Evolutionary conservation across 1,140 invertebrate genomes (phyloP), one percentile per base, ranked within the genome.

Genomic region (Dendroctonus valens): DNA sequence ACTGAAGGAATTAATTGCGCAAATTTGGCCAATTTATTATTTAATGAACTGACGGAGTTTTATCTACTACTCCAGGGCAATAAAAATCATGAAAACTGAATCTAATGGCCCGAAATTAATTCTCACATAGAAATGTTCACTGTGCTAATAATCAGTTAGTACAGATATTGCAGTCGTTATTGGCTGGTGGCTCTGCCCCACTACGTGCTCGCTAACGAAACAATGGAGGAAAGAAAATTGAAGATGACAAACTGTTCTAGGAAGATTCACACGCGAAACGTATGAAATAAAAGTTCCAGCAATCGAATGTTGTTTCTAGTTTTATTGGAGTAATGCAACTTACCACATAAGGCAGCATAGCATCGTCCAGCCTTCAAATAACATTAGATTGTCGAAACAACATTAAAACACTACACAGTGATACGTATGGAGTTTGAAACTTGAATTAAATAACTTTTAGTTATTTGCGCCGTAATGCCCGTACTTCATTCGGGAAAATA

Each of bases 361-460:
- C 26, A 26, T 26, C 3, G 26, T 26, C 26, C 26, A 26, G 26
- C 26, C 26, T 26, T 26, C 26, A 3, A 26, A 26, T 26, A 26
- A 26, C 26, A 26, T 26, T 26, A 26, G 1, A 26, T 2, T 26
- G 26, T 26, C 26, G 26, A 26, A 26, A 26, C 26, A 26, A 26
- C 26, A 26, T 26, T 26, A 26, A 26, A 26, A 26, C 26, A 26
- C 3, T 26, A 26, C 26, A 26, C 26, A 26, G 26, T 26, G 26
- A 26, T 26, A 26, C 26, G 26, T 26, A 26, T 26, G 26, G 48
- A 62, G 60, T 53, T 53, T 12, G n/a, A 7, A 64, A 64, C 51
- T 64, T 46, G 51, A 64, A 64, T 64, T 64, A 64, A 64, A 64
- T 64, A 64, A 64, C 41, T 64, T 65, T 58, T 40, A 49, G 54